phyloP scores from a whole-genome alignment of 2,888 invertebrate species.

The Eupithecia inturbata region DNA sequence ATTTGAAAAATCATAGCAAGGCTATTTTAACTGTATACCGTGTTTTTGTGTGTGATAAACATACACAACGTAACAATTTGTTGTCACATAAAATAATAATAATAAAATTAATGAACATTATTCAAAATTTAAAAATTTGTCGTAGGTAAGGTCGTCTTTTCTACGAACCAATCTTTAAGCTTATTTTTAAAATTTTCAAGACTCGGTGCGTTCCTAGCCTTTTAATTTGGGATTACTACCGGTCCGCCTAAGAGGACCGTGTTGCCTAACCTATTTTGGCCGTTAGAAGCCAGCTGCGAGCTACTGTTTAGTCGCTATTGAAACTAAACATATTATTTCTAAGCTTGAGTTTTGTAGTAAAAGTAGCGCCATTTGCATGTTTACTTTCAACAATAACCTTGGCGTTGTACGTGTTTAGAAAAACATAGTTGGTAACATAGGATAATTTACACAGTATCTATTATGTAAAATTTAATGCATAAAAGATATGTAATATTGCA shows the following conservation, averaged over 20 bases:
- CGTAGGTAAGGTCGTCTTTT: no score
- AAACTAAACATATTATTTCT: neutral
- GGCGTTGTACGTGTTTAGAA: slow-evolving; percentile 33
- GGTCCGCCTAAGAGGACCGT: no score
- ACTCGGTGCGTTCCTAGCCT: no score
- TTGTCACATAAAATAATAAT: no score
- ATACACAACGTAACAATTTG: no score
- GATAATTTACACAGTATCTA: neutral
- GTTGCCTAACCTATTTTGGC: neutral
- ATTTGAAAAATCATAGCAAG: neutral
- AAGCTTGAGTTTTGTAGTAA: slow-evolving; percentile 34
- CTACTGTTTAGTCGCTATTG: neutral
- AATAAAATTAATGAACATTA: no score
- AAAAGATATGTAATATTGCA: neutral
- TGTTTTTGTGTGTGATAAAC: no score
- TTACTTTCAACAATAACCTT: slow-evolving; percentile 45
- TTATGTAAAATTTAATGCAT: neutral
- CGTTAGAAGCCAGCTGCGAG: neutral
- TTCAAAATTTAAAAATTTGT: no score
- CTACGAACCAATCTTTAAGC: no score
- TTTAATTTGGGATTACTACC: no score
- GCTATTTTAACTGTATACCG: neutral
- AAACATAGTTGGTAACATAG: slow-evolving; percentile 26
- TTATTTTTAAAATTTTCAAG: no score
- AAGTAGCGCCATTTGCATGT: slow-evolving; percentile 38